Base-by-base conservation (phyloP, 2,888 invertebrate genomes). In the Falcaria lacertinaria region DNA sequence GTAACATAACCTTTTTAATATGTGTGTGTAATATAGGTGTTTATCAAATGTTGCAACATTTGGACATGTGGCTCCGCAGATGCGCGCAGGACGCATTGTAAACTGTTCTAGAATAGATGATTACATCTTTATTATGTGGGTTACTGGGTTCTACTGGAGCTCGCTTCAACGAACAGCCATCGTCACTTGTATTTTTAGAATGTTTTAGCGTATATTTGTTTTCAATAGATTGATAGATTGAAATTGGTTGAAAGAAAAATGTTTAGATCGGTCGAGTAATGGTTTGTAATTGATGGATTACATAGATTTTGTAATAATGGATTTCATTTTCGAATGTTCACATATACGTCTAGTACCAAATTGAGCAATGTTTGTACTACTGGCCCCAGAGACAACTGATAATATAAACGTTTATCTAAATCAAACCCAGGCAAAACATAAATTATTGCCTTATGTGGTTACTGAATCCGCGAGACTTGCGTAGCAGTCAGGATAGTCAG, bases 101-200 rank as follows among this genome's bases (percentile, higher is more conserved):
- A 43, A 39, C 36, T 42, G 44, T 33, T 33, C 36, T 38, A 28
- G 44, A 44, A 52, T 52, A 47, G 44, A 52, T 60, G 52, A 52
- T 52, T 54, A 57, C 55, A 53, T 52, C 56, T 44, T 52, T 49
- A 51, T 42, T 33, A 64, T 64, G 50, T 64, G 38, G 64, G 62
- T 59, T 55, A 64, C 44, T 42, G 48, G 61, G 48, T 39, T 47
- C 45, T 45, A 45, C 42, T 42, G 47, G 43, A 50, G 54, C 56
- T 57, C 28, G 54, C 57, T 51, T 53, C 34, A n/a, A 39, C 41
- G 13, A 15, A 22, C 13, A 37, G 4, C 22, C 8, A 15, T 14
- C 36, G 36, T 25, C 36, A 22, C 14, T 11, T 22, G 4, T 37
- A 37, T 37, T 25, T 37, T 37, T 25, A 13, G 19, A 35, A 35